Conservation (phyloP, 1,140 invertebrate genomes). For the Drosophila takahashii region DNA sequence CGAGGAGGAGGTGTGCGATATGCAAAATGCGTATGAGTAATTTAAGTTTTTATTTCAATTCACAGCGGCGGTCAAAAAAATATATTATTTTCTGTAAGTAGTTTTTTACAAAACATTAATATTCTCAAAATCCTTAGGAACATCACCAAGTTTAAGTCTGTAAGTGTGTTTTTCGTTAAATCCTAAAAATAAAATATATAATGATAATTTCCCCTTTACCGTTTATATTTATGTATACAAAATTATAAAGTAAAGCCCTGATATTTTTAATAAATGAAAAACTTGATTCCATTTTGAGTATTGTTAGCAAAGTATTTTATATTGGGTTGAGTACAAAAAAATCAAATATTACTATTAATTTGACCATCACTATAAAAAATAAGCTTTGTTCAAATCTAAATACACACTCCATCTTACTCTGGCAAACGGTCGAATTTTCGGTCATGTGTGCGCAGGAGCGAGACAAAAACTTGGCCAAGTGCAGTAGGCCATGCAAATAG, state of each 20-base stretch:
- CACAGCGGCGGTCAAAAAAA: not conserved
- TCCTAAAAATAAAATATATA: too few species aligned
- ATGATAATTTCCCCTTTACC: too few species aligned
- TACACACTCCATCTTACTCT: constrained; percentile 18
- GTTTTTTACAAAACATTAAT: too few species aligned
- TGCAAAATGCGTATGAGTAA: constrained; percentile 56
- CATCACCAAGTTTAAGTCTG: too few species aligned
- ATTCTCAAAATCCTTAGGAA: too few species aligned
- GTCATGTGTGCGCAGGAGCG: constrained; percentile 39
- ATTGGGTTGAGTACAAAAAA: too few species aligned
- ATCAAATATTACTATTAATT: constrained; percentile 10
- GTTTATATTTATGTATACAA: too few species aligned
- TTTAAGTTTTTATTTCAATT: constrained; percentile 9
- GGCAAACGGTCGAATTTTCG: constrained; percentile 32
- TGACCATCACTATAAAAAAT: constrained; percentile 6
- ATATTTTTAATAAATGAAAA: too few species aligned
- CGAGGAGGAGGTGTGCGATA: constrained; percentile 15
- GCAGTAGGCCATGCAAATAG: constrained; percentile 84
- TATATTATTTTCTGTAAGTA: not conserved
- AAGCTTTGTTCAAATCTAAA: constrained; percentile 11
- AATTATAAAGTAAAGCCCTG: too few species aligned
- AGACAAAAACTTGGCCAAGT: constrained; percentile 84
- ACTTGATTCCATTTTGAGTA: too few species aligned
- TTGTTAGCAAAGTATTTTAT: too few species aligned
- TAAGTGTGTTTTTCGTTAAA: too few species aligned